Percentiles rank a stretch among this genome's conserved stretches.
phyloP scores from a whole-genome alignment of 2,888 invertebrate genomes.

The Lasioglossum pauxillum region DNA sequence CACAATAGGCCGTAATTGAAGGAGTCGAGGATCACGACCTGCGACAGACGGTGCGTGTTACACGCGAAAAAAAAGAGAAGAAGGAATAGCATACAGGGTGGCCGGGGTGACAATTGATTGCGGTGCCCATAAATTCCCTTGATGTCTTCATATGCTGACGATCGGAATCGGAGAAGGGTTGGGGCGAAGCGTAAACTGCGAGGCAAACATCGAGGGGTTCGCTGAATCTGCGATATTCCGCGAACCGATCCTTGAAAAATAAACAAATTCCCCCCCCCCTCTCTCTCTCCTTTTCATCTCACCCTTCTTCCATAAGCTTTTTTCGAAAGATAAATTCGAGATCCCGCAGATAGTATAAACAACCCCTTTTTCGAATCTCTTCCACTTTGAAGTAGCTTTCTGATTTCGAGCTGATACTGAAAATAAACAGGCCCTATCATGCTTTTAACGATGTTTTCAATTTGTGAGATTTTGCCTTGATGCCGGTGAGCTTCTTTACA shows the following conservation, averaged over 20 bases:
- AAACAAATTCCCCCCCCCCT: conserved; percentile 14
- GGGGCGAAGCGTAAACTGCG: conserved; percentile 28
- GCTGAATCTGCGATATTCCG: conserved; percentile 33
- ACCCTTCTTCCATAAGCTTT: neutral
- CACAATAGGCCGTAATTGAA: conserved; percentile 71
- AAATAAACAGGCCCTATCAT: neutral
- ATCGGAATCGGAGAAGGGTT: conserved; percentile 71
- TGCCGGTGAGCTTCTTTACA: neutral
- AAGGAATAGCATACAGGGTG: conserved; percentile 19
- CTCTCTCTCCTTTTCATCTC: neutral
- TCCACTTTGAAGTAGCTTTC: neutral
- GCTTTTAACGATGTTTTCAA: neutral
- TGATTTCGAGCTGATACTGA: neutral
- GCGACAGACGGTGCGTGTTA: conserved; percentile 53
- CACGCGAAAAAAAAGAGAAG: conserved; percentile 43
- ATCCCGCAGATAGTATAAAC: neutral
- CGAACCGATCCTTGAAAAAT: conserved; percentile 32
- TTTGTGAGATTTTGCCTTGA: neutral
- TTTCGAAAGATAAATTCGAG: neutral
- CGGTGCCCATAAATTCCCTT: conserved; percentile 80
- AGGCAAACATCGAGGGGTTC: conserved; percentile 43
- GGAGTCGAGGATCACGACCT: conserved; percentile 62
- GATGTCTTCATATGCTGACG: conserved; percentile 74
- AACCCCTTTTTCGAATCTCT: neutral
- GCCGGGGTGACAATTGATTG: conserved; percentile 74